These are phyloP conservation scores for Petrolisthes manimaculis DNA, from an alignment of 2,888 invertebrate genomes.

Conservation along the genomic window DNA sequence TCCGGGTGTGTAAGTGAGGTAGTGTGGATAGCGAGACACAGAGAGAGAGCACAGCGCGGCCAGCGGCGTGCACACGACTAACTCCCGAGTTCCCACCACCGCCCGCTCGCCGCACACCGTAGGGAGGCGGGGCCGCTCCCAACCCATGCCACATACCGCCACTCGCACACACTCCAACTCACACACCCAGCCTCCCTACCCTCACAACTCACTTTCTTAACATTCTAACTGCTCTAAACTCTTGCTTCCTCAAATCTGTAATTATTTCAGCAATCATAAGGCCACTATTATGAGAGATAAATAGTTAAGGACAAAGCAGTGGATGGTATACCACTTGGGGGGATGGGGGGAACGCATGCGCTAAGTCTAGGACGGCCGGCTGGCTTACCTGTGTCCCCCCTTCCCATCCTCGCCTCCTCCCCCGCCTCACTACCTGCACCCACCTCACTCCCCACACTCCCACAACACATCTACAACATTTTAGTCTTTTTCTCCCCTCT, in stretches of 20 bases:
- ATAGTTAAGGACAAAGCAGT: slow-evolving; percentile 16
- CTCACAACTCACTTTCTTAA: not conserved
- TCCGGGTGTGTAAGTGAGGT: slow-evolving; percentile 61
- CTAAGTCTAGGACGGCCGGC: slow-evolving; percentile 52
- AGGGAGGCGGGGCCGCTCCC: slow-evolving; percentile 43
- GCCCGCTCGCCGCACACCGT: slow-evolving; percentile 49
- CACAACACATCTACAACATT: slow-evolving; percentile 49
- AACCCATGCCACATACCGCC: slow-evolving; percentile 35
- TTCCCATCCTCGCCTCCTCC: slow-evolving; percentile 31
- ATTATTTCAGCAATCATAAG: not conserved
- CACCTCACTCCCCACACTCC: slow-evolving; percentile 48
- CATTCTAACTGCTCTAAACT: not conserved
- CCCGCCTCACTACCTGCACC: slow-evolving; percentile 50
- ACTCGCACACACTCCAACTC: slow-evolving; percentile 5
- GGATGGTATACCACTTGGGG: slow-evolving; percentile 12
- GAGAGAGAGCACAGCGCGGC: slow-evolving; percentile 60
- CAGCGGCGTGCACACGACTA: slow-evolving; percentile 61
- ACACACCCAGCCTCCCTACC: not conserved
- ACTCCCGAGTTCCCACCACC: slow-evolving; percentile 51
- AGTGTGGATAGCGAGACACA: slow-evolving; percentile 60
- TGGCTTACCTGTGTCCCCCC: slow-evolving; percentile 54
- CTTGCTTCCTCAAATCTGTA: not conserved
- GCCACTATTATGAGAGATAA: not conserved
- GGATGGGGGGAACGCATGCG: slow-evolving; percentile 52
- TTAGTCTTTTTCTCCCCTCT: slow-evolving; percentile 14